These are phyloP conservation scores for Melipona quadrifasciata DNA, from an alignment of 1,140 invertebrate species.

Conservation along the genomic window DNA sequence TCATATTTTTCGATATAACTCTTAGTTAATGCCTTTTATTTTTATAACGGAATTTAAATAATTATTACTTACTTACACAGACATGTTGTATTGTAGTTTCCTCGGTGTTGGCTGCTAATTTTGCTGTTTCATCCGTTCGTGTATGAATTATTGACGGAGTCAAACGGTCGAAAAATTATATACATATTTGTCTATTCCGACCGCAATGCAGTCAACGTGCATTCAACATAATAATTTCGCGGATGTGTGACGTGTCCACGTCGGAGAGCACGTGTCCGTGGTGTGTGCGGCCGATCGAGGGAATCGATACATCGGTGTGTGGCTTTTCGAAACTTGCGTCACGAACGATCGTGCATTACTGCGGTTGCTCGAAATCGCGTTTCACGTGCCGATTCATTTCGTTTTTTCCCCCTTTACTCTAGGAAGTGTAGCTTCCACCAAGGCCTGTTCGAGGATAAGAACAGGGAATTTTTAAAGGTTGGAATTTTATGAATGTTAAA, in stretches of 20 bases:
- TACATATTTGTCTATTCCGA: not conserved
- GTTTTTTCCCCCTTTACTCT: not conserved
- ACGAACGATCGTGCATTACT: conserved; percentile 5
- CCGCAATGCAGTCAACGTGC: not conserved
- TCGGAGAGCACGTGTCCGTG: conserved; percentile 42
- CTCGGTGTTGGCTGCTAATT: no score
- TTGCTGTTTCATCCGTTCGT: no score
- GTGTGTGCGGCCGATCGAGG: conserved; percentile 1
- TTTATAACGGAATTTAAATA: no score
- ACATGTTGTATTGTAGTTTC: no score
- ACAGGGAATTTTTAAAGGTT: not conserved
- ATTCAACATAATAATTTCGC: conserved; percentile 42
- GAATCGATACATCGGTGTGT: not conserved
- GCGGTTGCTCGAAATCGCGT: not conserved
- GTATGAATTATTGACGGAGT: not conserved
- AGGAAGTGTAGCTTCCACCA: no score
- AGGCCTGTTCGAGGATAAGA: not conserved
- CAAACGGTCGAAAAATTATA: not conserved
- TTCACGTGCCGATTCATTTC: not conserved
- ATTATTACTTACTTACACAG: no score
- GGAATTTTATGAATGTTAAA: not conserved
- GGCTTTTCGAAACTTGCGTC: conserved; percentile 47
- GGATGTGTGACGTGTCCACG: conserved; percentile 29
- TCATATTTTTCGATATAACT: no score
- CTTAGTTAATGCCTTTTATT: no score